These are phyloP conservation scores for Drosophila prolongata DNA, from an alignment of 2,888 invertebrate species.

Conservation along the genomic window DNA sequence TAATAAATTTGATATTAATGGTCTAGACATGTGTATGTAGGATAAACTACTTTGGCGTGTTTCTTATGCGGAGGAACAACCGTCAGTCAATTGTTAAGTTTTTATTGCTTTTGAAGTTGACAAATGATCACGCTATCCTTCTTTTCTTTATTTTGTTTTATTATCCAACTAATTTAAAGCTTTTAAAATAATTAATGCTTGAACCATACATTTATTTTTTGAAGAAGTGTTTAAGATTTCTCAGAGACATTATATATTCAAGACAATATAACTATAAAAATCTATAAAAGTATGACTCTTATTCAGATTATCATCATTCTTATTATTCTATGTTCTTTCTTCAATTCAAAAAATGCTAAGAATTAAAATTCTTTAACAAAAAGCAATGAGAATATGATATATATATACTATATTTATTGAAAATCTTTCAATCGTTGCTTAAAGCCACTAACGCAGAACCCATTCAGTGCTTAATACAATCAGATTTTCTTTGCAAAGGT, in stretches of 20 bases:
- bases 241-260: no score
- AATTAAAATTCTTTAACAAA: no score
- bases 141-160: neutral
- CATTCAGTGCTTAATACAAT: neutral
- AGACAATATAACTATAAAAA: no score
- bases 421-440: neutral
- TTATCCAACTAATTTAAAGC: no score
- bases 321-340: no score
- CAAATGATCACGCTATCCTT: neutral
- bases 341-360: no score
- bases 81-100: neutral
- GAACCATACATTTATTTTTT: no score
- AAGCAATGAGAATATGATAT: neutral
- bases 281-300: no score
- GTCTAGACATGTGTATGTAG: slow-evolving; percentile 26
- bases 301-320: no score
- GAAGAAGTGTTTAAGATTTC: no score
- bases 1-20: slow-evolving; percentile 42
- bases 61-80: neutral
- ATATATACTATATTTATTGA: no score
- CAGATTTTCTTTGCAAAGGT: neutral
- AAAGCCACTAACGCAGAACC: neutral
- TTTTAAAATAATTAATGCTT: no score
- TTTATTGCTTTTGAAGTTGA: neutral
- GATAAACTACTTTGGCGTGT: slow-evolving; percentile 12